These are phyloP conservation scores for Leptonema lineaticorne DNA, from an alignment of 1,140 invertebrate species.

Conservation along the genomic window DNA sequence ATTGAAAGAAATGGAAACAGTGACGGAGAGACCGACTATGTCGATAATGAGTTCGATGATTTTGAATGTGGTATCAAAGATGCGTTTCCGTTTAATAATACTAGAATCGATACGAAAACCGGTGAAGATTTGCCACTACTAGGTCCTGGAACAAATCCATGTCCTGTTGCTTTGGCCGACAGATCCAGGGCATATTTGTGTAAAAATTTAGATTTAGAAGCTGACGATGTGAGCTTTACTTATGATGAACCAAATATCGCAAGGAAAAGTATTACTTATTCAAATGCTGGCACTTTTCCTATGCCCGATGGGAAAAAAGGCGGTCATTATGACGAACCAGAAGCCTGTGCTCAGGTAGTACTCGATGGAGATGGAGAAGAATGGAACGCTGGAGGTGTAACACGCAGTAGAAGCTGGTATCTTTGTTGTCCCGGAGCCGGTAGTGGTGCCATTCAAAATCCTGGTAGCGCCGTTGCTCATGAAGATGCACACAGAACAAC, in stretches of 20 bases:
- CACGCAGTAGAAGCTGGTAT: constrained; percentile 53
- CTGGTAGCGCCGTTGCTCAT: constrained; percentile 48
- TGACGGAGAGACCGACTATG: constrained; percentile 35
- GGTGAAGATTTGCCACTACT: constrained; percentile 49
- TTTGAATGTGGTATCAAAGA: constrained; percentile 11
- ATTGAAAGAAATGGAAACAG: constrained; percentile 30
- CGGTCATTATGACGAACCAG: constrained; percentile 41
- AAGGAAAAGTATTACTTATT: constrained; percentile 46
- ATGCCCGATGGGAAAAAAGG: constrained; percentile 53
- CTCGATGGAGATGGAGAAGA: constrained; percentile 44
- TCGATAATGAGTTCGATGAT: constrained; percentile 32
- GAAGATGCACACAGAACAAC: constrained; percentile 45
- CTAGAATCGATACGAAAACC: constrained; percentile 42
- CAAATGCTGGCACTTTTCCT: constrained; percentile 53
- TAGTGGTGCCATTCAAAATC: constrained; percentile 50
- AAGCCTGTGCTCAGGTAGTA: constrained; percentile 40
- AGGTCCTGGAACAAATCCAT: constrained; percentile 43
- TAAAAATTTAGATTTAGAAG: constrained; percentile 38
- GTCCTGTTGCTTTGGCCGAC: constrained; percentile 34
- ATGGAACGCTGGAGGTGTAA: constrained; percentile 44
- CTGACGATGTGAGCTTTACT: constrained; percentile 29
- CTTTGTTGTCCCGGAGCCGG: constrained; percentile 53
- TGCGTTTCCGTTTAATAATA: constrained; percentile 33
- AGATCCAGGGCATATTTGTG: constrained; percentile 36
- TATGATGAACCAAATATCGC: constrained; percentile 32